phyloP scores from a whole-genome alignment of 2,797 vertebrate species.

The Coregonus ussuriensis region DNA sequence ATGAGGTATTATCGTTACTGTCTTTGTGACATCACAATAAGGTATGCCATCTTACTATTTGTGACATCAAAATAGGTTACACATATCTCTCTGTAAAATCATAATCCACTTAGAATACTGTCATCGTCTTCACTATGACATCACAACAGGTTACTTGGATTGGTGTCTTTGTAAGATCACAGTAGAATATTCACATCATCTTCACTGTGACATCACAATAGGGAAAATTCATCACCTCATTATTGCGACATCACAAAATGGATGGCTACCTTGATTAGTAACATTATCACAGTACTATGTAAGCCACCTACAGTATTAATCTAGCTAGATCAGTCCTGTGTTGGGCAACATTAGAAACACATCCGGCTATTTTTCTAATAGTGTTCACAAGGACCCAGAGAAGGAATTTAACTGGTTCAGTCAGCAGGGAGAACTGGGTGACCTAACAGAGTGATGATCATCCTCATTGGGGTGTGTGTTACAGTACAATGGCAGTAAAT shows the following conservation, averaged over 20 bases:
- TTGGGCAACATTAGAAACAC: background rate
- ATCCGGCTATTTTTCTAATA: background rate
- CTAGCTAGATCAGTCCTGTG: background rate
- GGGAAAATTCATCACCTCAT: background rate
- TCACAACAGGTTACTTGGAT: too few relatives aligned
- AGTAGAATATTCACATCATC: too few relatives aligned
- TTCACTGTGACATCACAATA: background rate
- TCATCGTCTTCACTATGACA: too few relatives aligned
- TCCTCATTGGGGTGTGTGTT: conserved; percentile 42
- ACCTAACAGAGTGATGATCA: conserved; percentile 33
- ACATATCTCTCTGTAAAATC: too few relatives aligned
- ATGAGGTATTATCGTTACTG: background rate
- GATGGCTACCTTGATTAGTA: background rate
- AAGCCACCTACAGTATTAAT: background rate
- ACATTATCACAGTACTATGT: background rate
- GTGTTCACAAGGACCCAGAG: conserved; percentile 40
- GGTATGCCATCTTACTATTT: background rate
- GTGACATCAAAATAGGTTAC: background rate
- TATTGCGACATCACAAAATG: background rate
- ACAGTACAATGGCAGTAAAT: conserved; percentile 64
- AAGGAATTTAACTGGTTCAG: conserved; percentile 61
- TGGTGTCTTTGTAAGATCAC: too few relatives aligned
- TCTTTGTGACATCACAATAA: background rate
- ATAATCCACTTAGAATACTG: too few relatives aligned
- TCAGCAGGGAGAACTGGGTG: conserved; percentile 33